Evolutionary conservation across 2,888 invertebrate species (phyloP).

Genomic region (Sminthurinus aureus): DNA sequence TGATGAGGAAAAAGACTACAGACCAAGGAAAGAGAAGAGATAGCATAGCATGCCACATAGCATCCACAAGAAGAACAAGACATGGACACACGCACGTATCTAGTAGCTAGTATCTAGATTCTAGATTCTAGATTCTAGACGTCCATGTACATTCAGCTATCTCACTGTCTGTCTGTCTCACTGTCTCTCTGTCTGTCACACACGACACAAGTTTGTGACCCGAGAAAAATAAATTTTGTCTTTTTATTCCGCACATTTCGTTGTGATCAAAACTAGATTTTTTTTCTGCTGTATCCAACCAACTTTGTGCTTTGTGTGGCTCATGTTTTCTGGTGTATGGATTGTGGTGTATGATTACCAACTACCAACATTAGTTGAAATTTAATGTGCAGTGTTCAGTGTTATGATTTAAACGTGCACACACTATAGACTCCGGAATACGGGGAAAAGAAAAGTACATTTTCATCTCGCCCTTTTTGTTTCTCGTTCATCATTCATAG

Average conservation of each 20-base stretch:
- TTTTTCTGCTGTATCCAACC: neutral
- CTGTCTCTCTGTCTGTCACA: neutral
- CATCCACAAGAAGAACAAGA: too few relatives aligned
- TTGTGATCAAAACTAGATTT: neutral
- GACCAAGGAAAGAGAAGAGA: neutral
- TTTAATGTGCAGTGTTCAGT: too few relatives aligned
- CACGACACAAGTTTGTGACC: slow-evolving; percentile 28
- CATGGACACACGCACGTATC: neutral
- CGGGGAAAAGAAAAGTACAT: neutral
- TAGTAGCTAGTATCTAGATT: too few relatives aligned
- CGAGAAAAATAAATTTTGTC: slow-evolving; percentile 32
- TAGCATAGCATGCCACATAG: too few relatives aligned
- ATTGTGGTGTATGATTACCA: too few relatives aligned
- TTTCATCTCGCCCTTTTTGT: neutral
- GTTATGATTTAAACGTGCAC: too few relatives aligned
- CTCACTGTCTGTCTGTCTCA: neutral
- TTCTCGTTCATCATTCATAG: neutral
- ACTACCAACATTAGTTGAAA: too few relatives aligned
- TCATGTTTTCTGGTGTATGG: too few relatives aligned
- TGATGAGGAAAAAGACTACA: neutral
- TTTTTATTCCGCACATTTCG: slow-evolving; percentile 7
- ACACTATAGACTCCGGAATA: too few relatives aligned
- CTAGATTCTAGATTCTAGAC: too few relatives aligned
- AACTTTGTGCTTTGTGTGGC: too few relatives aligned
- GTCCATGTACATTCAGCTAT: too few relatives aligned